Evolutionary conservation across 2,888 invertebrate genomes (phyloP).

Genomic region (Lepidochrysops patricia): DNA sequence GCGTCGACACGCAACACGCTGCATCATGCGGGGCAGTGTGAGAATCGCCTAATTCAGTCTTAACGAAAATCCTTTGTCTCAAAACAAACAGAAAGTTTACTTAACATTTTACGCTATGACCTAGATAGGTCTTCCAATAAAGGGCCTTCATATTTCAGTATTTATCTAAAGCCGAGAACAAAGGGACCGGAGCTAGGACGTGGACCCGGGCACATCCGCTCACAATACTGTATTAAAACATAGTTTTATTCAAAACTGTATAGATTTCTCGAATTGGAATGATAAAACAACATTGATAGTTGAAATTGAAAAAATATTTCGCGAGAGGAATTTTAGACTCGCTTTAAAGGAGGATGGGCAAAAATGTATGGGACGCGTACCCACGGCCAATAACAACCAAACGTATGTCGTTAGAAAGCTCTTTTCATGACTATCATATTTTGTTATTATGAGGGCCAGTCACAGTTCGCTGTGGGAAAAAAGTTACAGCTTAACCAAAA

Average conservation of each 20-base stretch:
- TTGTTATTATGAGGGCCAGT: too few species aligned
- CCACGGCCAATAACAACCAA: too few species aligned
- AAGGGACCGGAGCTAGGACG: neutral
- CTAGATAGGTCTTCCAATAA: neutral
- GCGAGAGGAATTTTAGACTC: too few species aligned
- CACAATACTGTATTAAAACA: neutral
- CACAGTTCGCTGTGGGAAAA: too few species aligned
- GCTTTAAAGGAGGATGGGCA: too few species aligned
- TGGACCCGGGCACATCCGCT: neutral
- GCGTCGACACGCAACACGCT: too few species aligned
- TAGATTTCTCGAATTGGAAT: neutral
- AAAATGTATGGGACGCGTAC: too few species aligned
- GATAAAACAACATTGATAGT: neutral
- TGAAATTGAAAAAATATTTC: neutral
- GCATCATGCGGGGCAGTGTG: too few species aligned
- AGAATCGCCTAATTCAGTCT: neutral
- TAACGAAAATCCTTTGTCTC: neutral
- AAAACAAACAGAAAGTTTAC: neutral
- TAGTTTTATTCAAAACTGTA: neutral
- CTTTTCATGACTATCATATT: too few species aligned
- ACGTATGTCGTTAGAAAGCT: too few species aligned
- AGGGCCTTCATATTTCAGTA: neutral
- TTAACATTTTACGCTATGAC: neutral
- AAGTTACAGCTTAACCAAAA: too few species aligned
- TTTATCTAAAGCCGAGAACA: neutral